These are phyloP conservation scores for Epizoanthus ramosus DNA, from an alignment of 92 coral and sea anemone genomes.

Conservation along the genomic window DNA sequence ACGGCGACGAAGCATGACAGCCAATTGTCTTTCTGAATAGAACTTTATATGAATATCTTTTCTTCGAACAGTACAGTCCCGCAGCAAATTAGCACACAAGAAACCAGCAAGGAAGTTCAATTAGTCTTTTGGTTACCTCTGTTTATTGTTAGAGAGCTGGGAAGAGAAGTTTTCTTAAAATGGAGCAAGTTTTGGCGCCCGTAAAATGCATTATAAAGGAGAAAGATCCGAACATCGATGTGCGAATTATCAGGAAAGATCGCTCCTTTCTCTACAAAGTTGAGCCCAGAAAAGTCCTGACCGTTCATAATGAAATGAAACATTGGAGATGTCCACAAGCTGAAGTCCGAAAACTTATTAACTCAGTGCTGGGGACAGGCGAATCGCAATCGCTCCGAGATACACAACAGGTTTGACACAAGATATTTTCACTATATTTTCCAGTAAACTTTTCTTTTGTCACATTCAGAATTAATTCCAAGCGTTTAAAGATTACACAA, in stretches of 20 bases:
- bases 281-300: conserved; percentile 62
- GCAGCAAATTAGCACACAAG: too few relatives aligned
- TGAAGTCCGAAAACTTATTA: conserved; percentile 55
- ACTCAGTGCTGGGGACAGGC: conserved; percentile 29
- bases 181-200: conserved; percentile 67
- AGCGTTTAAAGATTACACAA: not conserved
- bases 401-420: not conserved
- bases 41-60: not conserved
- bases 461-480: not conserved
- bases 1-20: conserved; percentile 8
- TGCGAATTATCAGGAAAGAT: conserved; percentile 67
- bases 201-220: conserved; percentile 69
- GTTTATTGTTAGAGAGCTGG: too few relatives aligned
- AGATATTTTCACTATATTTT: not conserved
- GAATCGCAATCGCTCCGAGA: not conserved
- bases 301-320: conserved; percentile 66
- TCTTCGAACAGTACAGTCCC: too few relatives aligned
- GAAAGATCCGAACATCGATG: conserved; percentile 69
- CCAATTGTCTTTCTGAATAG: not conserved
- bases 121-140: too few relatives aligned
- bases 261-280: conserved; percentile 77
- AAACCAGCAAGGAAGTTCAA: too few relatives aligned
- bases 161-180: conserved; percentile 19
- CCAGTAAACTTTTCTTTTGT: not conserved
- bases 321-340: conserved; percentile 63